phyloP scores from a whole-genome alignment of 2,888 invertebrate species.

The Drosophila pullipes region DNA sequence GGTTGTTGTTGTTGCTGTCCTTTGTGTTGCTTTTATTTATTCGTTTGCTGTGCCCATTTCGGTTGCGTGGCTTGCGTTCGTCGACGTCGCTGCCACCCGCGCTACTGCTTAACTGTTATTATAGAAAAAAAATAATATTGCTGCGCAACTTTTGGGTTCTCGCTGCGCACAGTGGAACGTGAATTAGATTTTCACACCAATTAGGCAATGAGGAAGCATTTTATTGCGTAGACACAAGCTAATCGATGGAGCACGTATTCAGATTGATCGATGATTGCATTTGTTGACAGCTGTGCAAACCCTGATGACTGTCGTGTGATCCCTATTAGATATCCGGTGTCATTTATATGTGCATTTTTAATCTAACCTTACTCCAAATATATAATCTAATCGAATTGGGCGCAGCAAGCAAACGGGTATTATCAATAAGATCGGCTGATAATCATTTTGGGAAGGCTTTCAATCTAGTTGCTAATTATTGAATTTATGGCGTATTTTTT shows the following conservation, averaged over 20 bases:
- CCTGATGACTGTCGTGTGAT: constrained; percentile 48
- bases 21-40: constrained; percentile 55
- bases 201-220: constrained; percentile 76
- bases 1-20: constrained; percentile 18
- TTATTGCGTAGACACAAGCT: constrained; percentile 51
- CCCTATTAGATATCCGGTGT: constrained; percentile 48
- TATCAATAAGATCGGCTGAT: neutral
- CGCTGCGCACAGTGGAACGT: constrained; percentile 63
- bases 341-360: constrained; percentile 22
- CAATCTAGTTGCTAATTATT: neutral
- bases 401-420: neutral
- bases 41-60: constrained; percentile 73
- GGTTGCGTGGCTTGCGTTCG: constrained; percentile 75
- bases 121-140: constrained; percentile 47
- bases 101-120: constrained; percentile 42
- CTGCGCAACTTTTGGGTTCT: constrained; percentile 26
- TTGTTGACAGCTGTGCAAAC: constrained; percentile 58
- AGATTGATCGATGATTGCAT: constrained; percentile 29
- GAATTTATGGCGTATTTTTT: neutral
- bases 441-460: constrained; percentile 2
- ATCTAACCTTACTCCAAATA: constrained; percentile 11
- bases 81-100: constrained; percentile 29
- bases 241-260: constrained; percentile 68
- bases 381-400: constrained; percentile 23
- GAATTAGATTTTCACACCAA: constrained; percentile 70